Evolutionary conservation across 2,888 invertebrate genomes (phyloP).

Genomic region (Anthophora plumipes): DNA sequence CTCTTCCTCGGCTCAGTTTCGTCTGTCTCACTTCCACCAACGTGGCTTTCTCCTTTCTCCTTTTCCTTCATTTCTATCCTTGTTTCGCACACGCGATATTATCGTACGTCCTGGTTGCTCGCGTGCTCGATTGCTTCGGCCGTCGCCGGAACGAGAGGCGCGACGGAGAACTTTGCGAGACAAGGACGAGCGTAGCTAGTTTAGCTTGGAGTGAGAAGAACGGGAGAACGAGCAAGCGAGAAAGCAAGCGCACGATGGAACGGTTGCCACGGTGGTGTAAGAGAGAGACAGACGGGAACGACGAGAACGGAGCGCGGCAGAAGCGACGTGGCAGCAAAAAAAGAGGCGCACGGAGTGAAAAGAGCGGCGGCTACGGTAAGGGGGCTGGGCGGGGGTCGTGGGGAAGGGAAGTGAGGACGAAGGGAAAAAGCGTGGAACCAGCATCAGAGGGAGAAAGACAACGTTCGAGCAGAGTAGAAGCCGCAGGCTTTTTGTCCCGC

Average conservation of each 20-base stretch:
- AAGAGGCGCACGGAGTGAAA: constrained; percentile 77
- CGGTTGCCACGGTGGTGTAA: constrained; percentile 28
- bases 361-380: constrained; percentile 67
- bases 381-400: constrained; percentile 53
- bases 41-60: constrained; percentile 50
- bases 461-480: constrained; percentile 74
- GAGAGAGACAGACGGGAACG: constrained; percentile 38
- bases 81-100: constrained; percentile 12
- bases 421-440: constrained; percentile 69
- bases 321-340: constrained; percentile 76
- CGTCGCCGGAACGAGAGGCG: constrained; percentile 48
- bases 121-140: constrained; percentile 70
- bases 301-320: constrained; percentile 56
- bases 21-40: constrained; percentile 37
- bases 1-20: neutral
- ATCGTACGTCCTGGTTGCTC: constrained; percentile 59
- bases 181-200: constrained; percentile 43
- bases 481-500: constrained; percentile 84
- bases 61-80: constrained; percentile 39
- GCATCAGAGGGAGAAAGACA: constrained; percentile 51
- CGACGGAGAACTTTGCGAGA: constrained; percentile 39
- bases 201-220: constrained; percentile 46
- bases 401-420: constrained; percentile 52
- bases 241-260: constrained; percentile 17
- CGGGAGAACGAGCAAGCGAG: neutral